These are phyloP conservation scores for Hetaerina titia DNA, from an alignment of 2,888 invertebrate genomes.

Conservation along the genomic window DNA sequence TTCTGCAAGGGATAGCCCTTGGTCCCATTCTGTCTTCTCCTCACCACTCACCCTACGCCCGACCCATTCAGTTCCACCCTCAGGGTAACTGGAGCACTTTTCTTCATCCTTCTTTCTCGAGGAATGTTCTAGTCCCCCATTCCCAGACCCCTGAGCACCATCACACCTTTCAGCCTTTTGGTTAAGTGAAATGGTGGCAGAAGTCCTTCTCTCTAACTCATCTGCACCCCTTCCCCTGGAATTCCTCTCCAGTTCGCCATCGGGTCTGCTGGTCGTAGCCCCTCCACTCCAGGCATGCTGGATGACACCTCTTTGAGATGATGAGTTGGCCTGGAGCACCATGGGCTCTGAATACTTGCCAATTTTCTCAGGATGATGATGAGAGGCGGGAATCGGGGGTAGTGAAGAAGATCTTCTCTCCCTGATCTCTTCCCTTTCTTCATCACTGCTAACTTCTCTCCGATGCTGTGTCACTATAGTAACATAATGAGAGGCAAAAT, in stretches of 20 bases:
- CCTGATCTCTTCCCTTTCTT: background rate
- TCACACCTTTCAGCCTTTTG: background rate
- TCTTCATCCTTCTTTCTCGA: background rate
- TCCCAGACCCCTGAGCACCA: no score
- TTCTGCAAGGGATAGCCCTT: background rate
- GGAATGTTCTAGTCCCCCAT: background rate
- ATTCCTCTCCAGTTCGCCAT: background rate
- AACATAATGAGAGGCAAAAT: background rate
- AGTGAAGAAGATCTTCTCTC: constrained; percentile 30
- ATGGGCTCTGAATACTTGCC: background rate
- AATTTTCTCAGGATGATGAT: background rate
- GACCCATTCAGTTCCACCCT: background rate
- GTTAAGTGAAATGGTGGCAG: background rate
- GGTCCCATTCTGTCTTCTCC: background rate
- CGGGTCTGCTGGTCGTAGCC: background rate
- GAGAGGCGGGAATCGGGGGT: constrained; percentile 37
- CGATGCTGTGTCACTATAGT: background rate
- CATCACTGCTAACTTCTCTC: background rate
- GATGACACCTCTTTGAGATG: background rate
- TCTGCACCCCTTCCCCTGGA: background rate
- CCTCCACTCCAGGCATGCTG: background rate
- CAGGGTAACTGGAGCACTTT: background rate
- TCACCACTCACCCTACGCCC: background rate
- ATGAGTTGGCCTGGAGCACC: background rate
- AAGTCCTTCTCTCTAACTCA: background rate